Conservation (phyloP, 2,888 invertebrate species). For the Pecten maximus region DNA sequence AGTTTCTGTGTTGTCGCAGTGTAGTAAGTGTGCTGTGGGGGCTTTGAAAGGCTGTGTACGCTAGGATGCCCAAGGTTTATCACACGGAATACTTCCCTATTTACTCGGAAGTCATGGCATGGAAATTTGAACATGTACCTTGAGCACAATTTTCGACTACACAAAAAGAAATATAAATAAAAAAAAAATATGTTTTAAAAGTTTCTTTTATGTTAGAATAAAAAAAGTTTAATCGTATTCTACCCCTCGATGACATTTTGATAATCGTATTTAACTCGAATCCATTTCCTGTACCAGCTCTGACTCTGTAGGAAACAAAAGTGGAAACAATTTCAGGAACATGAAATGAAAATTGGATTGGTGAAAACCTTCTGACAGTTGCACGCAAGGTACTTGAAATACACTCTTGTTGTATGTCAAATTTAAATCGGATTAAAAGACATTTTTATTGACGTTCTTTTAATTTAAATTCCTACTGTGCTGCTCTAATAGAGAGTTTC, state of each 20-base stretch:
- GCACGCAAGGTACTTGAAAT: neutral
- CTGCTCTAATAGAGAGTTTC: neutral
- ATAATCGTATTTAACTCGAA: neutral
- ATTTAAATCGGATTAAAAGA: slow-evolving; percentile 5
- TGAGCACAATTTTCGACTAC: neutral
- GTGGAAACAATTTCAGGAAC: neutral
- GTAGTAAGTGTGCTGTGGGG: no score
- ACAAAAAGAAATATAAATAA: neutral
- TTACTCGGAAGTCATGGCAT: neutral
- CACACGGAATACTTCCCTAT: neutral
- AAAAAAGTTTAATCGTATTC: neutral
- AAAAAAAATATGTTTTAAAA: neutral
- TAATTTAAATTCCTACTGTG: neutral
- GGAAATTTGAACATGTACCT: neutral
- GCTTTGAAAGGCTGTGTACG: no score
- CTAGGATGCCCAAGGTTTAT: neutral
- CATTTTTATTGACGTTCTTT: neutral
- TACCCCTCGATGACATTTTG: neutral
- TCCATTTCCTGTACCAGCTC: neutral
- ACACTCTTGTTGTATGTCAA: neutral
- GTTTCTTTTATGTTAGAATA: neutral
- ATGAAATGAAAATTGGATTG: slow-evolving; percentile 35
- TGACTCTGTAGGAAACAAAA: neutral
- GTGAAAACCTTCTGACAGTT: neutral
- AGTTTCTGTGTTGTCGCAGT: no score